Conservation (phyloP, 2,888 invertebrate genomes). For the Andrena fulva region DNA sequence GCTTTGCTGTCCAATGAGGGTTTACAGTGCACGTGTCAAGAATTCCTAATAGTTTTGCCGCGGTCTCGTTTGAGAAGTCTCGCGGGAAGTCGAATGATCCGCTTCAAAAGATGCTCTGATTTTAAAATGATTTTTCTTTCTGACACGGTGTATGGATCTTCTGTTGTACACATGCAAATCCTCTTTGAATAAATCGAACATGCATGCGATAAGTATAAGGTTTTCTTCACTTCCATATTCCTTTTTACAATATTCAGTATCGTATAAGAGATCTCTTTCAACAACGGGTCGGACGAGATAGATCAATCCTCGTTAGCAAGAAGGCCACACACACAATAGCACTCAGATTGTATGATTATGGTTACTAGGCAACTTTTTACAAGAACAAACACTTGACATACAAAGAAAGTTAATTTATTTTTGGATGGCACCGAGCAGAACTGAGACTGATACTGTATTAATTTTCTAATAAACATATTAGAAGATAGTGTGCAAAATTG, state of each 20-base stretch:
- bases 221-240: conserved; percentile 69
- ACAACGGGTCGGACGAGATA: conserved; percentile 14
- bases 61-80: conserved; percentile 51
- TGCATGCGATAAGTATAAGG: conserved; percentile 71
- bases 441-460: conserved; percentile 61
- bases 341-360: conserved; percentile 64
- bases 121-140: conserved; percentile 68
- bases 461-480: conserved; percentile 49
- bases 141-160: conserved; percentile 79
- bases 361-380: conserved; percentile 56
- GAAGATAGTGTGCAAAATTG: conserved; percentile 17
- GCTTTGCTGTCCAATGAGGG: conserved; percentile 62
- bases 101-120: conserved; percentile 47
- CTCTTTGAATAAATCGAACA: conserved; percentile 81
- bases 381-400: conserved; percentile 47
- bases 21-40: conserved; percentile 64
- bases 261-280: conserved; percentile 38
- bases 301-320: conserved; percentile 38
- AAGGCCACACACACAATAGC: conserved; percentile 79
- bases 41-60: conserved; percentile 46
- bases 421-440: conserved; percentile 63
- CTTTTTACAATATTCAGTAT: conserved; percentile 58
- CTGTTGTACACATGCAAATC: conserved; percentile 80
- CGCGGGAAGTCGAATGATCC: conserved; percentile 44
- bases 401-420: conserved; percentile 52